A percentile compares a stretch with the other conserved stretches of the same genome.
phyloP scores from a whole-genome alignment of 2,113 vertebrate genomes.

The Ancistrus triradiatus region DNA sequence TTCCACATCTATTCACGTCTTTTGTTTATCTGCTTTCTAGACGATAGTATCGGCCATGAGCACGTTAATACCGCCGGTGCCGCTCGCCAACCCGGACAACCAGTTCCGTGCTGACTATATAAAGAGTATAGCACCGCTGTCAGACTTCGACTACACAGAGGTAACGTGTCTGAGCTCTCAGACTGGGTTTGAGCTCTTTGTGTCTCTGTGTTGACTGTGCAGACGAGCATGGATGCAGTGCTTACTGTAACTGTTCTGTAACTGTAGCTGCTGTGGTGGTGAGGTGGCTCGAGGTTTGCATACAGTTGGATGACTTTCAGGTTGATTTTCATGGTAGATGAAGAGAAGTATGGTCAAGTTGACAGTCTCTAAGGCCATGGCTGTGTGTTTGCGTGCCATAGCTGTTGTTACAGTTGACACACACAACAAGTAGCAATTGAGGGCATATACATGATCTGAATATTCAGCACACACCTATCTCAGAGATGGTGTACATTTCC shows the following conservation, averaged over 20 bases:
- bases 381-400: no score
- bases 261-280: background rate
- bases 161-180: slow-evolving; percentile 55
- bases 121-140: slow-evolving; percentile 86
- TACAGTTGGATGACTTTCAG: no score
- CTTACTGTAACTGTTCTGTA: slow-evolving; percentile 2
- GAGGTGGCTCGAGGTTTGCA: background rate
- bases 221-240: background rate
- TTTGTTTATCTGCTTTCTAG: slow-evolving; percentile 62
- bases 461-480: no score
- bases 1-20: slow-evolving; percentile 43
- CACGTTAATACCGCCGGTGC: slow-evolving; percentile 88
- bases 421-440: no score
- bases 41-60: slow-evolving; percentile 89
- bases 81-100: slow-evolving; percentile 81
- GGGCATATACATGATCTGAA: no score
- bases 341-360: no score
- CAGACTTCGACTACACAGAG: slow-evolving; percentile 88
- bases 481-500: no score
- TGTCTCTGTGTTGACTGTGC: background rate
- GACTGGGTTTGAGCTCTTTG: background rate
- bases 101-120: slow-evolving; percentile 85
- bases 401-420: no score
- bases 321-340: no score
- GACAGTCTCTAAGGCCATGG: no score